A percentile compares a stretch with the other conserved stretches of the same genome.
Conservation (phyloP, 2,888 invertebrate genomes). For the Meta bourneti region DNA sequence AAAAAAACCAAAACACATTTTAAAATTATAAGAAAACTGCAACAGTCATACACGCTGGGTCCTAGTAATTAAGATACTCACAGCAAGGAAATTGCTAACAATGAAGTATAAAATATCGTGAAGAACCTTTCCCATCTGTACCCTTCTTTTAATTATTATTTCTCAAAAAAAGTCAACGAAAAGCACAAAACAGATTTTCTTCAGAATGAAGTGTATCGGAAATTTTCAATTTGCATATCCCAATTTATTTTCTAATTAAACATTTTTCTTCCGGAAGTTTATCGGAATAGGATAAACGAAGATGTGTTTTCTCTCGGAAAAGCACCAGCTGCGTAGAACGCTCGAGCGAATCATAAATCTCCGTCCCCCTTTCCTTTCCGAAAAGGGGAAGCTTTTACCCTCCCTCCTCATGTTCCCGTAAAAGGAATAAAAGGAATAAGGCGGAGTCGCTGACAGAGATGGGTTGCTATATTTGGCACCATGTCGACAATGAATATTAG, state of each 20-base stretch:
- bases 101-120: too few relatives aligned
- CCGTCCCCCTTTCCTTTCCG: conserved; percentile 52
- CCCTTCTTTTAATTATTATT: too few relatives aligned
- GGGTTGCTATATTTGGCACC: conserved; percentile 45
- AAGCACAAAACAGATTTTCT: too few relatives aligned
- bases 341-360: conserved; percentile 74
- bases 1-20: too few relatives aligned
- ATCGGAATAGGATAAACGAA: conserved; percentile 13
- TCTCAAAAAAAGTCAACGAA: too few relatives aligned
- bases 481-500: not conserved
- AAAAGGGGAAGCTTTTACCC: conserved; percentile 18
- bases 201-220: not conserved
- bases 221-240: not conserved
- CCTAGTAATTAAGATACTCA: too few relatives aligned
- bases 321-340: conserved; percentile 74
- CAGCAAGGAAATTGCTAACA: too few relatives aligned
- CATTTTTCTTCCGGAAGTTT: not conserved
- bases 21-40: too few relatives aligned
- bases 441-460: conserved; percentile 43
- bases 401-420: conserved; percentile 33
- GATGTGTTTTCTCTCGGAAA: conserved; percentile 9
- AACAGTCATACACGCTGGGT: too few relatives aligned
- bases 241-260: not conserved
- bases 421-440: conserved; percentile 72
- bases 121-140: too few relatives aligned